A percentile compares a stretch with the other conserved stretches of the same genome.
These are phyloP conservation scores for Acromyrmex heyeri DNA, from an alignment of 1,140 invertebrate species.

Conservation along the genomic window DNA sequence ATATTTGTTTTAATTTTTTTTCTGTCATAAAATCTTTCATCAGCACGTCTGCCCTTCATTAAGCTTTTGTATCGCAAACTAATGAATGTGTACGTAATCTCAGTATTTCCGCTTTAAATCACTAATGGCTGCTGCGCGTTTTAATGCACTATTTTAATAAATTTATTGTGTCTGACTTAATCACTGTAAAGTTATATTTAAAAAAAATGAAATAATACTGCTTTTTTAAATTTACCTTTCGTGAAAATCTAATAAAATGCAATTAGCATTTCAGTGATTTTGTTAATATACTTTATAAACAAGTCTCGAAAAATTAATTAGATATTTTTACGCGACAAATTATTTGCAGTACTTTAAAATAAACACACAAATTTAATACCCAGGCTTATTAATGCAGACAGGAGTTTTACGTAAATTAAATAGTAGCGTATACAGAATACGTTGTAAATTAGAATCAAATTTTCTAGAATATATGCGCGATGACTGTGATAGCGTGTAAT, in stretches of 20 bases:
- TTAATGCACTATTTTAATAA: slow-evolving; percentile 4
- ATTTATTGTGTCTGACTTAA: not conserved
- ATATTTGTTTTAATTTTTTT: slow-evolving; percentile 56
- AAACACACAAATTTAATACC: slow-evolving; percentile 24
- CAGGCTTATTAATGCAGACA: slow-evolving; percentile 1
- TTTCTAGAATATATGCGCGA: slow-evolving; percentile 37
- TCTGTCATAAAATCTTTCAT: slow-evolving; percentile 30
- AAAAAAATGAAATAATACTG: not conserved
- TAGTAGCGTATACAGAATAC: not conserved
- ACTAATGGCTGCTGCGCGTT: not conserved
- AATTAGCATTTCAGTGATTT: not conserved
- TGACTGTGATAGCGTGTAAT: slow-evolving; percentile 48
- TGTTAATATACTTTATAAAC: slow-evolving; percentile 2
- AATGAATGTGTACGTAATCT: slow-evolving; percentile 50
- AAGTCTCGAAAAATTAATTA: not conserved
- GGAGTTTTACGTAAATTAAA: slow-evolving; percentile 38
- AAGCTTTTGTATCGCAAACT: slow-evolving; percentile 41
- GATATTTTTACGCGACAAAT: slow-evolving; percentile 8
- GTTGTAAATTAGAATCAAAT: slow-evolving; percentile 57
- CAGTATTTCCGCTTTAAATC: not conserved
- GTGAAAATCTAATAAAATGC: not conserved
- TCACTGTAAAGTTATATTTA: not conserved
- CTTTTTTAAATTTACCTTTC: not conserved
- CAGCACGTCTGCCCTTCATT: slow-evolving; percentile 48
- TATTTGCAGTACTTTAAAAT: slow-evolving; percentile 2